Evolutionary conservation across 2,888 invertebrate species (phyloP).

Genomic region (Boloria euphrosyne): DNA sequence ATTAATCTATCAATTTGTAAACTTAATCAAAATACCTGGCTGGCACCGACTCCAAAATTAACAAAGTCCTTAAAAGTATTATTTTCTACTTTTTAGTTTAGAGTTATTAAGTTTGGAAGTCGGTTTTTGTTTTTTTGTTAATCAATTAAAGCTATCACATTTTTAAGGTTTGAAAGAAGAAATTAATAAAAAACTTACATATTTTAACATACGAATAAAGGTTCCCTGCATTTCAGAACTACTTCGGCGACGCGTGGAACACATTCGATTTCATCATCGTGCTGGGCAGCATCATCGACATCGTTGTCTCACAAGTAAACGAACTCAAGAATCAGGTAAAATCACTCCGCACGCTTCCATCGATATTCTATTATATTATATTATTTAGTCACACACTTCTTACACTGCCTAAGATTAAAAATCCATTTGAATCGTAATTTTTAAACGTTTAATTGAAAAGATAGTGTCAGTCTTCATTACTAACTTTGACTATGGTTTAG

Average conservation of each 20-base stretch:
- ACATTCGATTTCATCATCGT: conserved; percentile 98
- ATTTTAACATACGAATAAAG: neutral
- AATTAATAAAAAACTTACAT: neutral
- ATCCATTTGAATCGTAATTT: conserved; percentile 12
- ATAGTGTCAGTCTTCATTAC: no score
- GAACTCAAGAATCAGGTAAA: conserved; percentile 87
- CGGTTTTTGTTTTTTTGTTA: no score
- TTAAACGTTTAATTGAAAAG: no score
- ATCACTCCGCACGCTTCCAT: conserved; percentile 29
- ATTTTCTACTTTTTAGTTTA: no score
- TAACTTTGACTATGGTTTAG: no score
- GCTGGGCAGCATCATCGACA: conserved; percentile 97
- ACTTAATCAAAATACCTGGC: no score
- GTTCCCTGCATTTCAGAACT: conserved; percentile 85
- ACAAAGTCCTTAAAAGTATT: no score
- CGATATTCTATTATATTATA: conserved; percentile 17
- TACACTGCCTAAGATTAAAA: conserved; percentile 44
- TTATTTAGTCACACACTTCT: conserved; percentile 45
- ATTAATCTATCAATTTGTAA: no score
- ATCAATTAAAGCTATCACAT: no score
- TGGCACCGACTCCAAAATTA: no score
- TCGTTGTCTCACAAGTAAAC: conserved; percentile 97
- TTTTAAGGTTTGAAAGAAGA: no score
- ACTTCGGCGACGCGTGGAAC: conserved; percentile 99
- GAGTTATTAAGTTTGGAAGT: no score